Evolutionary conservation across 2,888 invertebrate genomes (phyloP).

Genomic region (Tenthredo livida): DNA sequence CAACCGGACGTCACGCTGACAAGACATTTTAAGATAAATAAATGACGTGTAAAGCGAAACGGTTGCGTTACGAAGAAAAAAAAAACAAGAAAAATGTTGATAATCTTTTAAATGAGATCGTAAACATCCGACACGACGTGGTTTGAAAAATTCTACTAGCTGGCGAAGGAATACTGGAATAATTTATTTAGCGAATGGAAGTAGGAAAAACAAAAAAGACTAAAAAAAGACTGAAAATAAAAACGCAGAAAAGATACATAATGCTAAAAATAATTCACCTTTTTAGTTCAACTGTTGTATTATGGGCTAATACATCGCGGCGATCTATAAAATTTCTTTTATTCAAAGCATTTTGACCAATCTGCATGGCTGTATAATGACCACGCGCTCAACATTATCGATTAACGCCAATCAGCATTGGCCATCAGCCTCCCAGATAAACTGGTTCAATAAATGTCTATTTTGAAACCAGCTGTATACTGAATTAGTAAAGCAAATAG

Average conservation of each 20-base stretch:
- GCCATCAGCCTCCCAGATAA: constrained; percentile 15
- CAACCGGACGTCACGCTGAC: background rate
- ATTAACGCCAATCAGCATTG: constrained; percentile 7
- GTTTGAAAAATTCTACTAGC: background rate
- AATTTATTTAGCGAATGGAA: background rate
- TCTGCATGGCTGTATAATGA: background rate
- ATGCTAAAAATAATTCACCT: too few relatives aligned
- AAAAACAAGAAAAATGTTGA: background rate
- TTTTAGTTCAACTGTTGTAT: too few relatives aligned
- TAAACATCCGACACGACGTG: background rate
- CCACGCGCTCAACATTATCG: background rate
- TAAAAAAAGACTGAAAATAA: background rate
- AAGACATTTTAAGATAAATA: background rate
- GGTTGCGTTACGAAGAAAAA: background rate
- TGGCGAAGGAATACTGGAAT: background rate
- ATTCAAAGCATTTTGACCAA: background rate
- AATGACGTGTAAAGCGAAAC: background rate
- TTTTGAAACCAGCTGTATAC: background rate
- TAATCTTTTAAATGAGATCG: background rate
- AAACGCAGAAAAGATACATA: background rate
- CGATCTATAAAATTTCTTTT: background rate
- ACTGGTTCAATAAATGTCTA: background rate
- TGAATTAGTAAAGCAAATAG: background rate
- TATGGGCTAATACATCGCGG: too few relatives aligned
- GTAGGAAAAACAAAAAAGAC: background rate